phyloP scores from a whole-genome alignment of 2,888 invertebrate species.

The Nephrocerus scutellatus region DNA sequence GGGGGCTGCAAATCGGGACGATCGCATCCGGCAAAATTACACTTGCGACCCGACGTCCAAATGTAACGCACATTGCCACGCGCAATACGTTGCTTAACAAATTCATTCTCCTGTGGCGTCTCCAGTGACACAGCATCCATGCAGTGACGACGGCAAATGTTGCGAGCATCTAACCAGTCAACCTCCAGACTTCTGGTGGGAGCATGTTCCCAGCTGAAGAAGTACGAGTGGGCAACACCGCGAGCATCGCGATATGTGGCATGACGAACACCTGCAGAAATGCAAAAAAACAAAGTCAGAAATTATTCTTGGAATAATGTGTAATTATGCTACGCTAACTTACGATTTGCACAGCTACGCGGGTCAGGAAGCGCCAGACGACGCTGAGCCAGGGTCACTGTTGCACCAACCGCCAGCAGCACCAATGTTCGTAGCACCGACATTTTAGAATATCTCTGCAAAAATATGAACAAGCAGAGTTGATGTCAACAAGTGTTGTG shows the following conservation, averaged over 20 bases:
- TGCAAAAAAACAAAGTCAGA: no score
- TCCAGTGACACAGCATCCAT: constrained; percentile 90
- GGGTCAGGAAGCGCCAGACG: constrained; percentile 82
- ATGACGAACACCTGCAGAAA: constrained; percentile 68
- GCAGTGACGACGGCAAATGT: constrained; percentile 85
- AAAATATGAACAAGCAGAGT: no score
- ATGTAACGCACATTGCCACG: constrained; percentile 74
- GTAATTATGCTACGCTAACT: no score
- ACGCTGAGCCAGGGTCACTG: constrained; percentile 68
- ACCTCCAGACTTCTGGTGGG: constrained; percentile 77
- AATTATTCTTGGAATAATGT: no score
- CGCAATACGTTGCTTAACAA: constrained; percentile 78
- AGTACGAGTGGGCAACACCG: constrained; percentile 83
- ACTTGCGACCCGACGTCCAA: constrained; percentile 88
- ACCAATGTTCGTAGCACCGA: constrained; percentile 46
- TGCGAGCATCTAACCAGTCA: constrained; percentile 85
- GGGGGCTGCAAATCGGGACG: constrained; percentile 75
- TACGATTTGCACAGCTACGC: constrained; percentile 81
- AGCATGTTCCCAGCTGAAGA: constrained; percentile 87
- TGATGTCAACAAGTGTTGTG: no score
- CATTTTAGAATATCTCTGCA: constrained; percentile 29
- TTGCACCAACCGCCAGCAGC: constrained; percentile 61
- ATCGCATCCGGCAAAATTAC: constrained; percentile 86
- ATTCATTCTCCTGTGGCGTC: constrained; percentile 85
- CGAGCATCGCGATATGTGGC: constrained; percentile 81